Conservation (phyloP, 2,113 vertebrate species). For the Paramisgurnus dabryanus region DNA sequence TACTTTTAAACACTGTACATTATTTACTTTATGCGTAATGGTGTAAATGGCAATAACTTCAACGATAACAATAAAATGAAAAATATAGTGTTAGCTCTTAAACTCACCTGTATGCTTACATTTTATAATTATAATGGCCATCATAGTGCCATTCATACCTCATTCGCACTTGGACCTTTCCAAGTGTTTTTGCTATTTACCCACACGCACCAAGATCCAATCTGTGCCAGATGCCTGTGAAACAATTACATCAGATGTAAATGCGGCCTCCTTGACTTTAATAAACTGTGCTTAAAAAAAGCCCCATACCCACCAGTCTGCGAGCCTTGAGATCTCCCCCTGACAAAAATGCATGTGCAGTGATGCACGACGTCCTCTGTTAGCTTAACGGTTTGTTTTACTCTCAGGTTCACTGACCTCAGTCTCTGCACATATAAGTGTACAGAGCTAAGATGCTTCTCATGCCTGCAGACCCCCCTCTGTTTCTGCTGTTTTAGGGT, state of each 20-base stretch:
- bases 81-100: no score
- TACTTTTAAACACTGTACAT: no score
- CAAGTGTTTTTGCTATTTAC: no score
- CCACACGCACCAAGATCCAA: constrained; percentile 55
- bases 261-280: constrained; percentile 16
- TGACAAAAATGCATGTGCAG: constrained; percentile 46
- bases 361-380: constrained; percentile 50
- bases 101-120: no score
- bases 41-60: no score
- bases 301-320: constrained; percentile 15
- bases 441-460: constrained; percentile 47
- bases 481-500: constrained; percentile 14
- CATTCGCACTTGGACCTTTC: no score
- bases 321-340: constrained; percentile 42
- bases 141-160: no score
- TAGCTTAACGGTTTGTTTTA: constrained; percentile 56
- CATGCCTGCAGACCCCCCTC: constrained; percentile 18
- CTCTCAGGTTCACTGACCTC: constrained; percentile 56
- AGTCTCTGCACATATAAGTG: constrained; percentile 52
- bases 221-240: neutral
- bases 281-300: constrained; percentile 36
- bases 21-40: no score
- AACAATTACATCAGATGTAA: neutral
- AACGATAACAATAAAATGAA: no score
- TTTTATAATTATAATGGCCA: no score